These are phyloP conservation scores for Megalopta genalis DNA, from an alignment of 1,140 invertebrate species.

Conservation along the genomic window DNA sequence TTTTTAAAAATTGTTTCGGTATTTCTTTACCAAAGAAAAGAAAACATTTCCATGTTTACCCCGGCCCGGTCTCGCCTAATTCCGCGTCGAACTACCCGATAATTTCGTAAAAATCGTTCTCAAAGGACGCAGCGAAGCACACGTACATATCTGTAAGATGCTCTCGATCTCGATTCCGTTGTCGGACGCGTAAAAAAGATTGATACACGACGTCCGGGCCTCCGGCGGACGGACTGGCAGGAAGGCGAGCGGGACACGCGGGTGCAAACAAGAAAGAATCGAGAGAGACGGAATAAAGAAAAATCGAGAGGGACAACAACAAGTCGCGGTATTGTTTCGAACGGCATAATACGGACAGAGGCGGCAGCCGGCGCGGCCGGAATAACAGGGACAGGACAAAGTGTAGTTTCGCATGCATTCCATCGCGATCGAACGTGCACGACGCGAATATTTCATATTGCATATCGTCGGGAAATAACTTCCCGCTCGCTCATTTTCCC, in stretches of 20 bases:
- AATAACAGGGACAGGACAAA: constrained; percentile 20
- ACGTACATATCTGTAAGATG: too few relatives aligned
- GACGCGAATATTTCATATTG: constrained; percentile 32
- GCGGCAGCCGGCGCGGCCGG: not conserved
- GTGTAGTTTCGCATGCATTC: constrained; percentile 37
- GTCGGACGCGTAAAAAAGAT: too few relatives aligned
- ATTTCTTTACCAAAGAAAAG: too few relatives aligned
- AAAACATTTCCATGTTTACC: too few relatives aligned
- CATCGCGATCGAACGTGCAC: constrained; percentile 30
- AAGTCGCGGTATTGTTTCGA: constrained; percentile 21
- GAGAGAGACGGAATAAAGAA: not conserved
- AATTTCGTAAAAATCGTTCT: too few relatives aligned
- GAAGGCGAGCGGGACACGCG: not conserved
- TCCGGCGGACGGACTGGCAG: too few relatives aligned
- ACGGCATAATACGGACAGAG: not conserved
- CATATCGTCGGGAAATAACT: constrained; percentile 27
- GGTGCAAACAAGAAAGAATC: not conserved
- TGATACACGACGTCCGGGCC: too few relatives aligned
- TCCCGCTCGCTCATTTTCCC: constrained; percentile 28
- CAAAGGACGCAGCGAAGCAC: too few relatives aligned
- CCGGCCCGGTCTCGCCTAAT: too few relatives aligned
- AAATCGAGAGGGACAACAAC: not conserved
- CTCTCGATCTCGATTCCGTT: too few relatives aligned
- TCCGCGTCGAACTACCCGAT: too few relatives aligned
- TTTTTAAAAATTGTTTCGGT: too few relatives aligned